These are phyloP conservation scores for Gerris lacustris DNA, from an alignment of 2,888 invertebrate genomes.

Conservation along the genomic window DNA sequence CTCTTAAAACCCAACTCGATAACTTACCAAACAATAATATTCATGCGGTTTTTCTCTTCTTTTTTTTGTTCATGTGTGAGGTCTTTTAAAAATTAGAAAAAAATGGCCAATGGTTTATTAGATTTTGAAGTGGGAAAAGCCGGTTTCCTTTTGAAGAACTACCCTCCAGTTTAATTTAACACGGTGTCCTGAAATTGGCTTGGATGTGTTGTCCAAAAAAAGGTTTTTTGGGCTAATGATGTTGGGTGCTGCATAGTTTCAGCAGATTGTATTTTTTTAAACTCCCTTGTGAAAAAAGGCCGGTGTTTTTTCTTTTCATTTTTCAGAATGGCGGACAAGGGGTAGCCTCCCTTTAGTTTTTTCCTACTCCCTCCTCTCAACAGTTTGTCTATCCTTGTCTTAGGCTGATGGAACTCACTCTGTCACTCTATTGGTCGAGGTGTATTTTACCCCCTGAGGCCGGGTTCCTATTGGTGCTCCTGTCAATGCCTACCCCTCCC, in stretches of 20 bases:
- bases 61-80: neutral
- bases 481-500: neutral
- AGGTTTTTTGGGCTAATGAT: neutral
- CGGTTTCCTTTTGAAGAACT: neutral
- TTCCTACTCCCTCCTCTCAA: neutral
- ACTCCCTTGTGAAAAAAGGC: neutral
- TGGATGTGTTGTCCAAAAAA: neutral
- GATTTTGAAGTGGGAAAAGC: neutral
- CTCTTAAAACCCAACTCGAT: neutral
- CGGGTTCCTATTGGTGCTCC: neutral
- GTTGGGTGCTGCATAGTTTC: neutral
- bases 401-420: neutral
- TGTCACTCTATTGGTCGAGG: conserved; percentile 1
- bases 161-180: neutral
- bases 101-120: neutral
- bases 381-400: neutral
- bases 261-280: conserved; percentile 2
- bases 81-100: neutral
- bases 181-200: neutral
- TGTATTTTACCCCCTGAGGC: neutral
- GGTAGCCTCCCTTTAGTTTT: conserved; percentile 5
- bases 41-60: too few relatives aligned
- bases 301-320: neutral
- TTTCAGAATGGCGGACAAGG: conserved; percentile 13
- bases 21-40: too few relatives aligned